These are phyloP conservation scores for Trichogramma evanescens DNA, from an alignment of 2,888 invertebrate species.

Conservation along the genomic window DNA sequence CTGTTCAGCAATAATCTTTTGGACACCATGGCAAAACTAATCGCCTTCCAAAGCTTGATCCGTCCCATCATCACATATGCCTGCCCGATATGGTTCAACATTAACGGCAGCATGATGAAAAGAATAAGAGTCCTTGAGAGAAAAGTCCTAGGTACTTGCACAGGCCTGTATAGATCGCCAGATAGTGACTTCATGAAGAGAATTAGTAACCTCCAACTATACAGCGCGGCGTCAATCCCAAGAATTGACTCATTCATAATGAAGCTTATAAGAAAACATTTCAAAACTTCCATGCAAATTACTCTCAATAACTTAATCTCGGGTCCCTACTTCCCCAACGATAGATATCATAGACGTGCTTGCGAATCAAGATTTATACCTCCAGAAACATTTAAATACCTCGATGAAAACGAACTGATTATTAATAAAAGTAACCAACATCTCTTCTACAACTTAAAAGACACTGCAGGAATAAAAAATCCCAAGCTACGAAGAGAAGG, in stretches of 20 bases:
- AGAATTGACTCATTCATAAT: conserved; percentile 14
- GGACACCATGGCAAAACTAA: conserved; percentile 8
- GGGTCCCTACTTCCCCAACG: background rate
- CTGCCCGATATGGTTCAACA: conserved; percentile 16
- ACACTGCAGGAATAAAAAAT: too few species aligned
- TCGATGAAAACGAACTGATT: background rate
- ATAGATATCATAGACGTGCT: background rate
- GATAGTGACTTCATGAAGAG: conserved; percentile 4
- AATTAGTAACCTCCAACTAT: conserved; percentile 8
- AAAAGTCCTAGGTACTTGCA: conserved; percentile 16
- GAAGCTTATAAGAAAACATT: conserved; percentile 12
- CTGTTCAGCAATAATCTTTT: conserved; percentile 22
- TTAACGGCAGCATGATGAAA: conserved; percentile 9
- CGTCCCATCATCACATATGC: conserved; percentile 23
- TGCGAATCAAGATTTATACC: conserved; percentile 8
- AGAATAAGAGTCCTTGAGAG: conserved; percentile 14
- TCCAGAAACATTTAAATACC: conserved; percentile 13
- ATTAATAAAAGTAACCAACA: too few species aligned
- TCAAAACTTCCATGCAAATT: background rate
- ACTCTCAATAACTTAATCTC: conserved; percentile 6
- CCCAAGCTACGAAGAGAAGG: too few species aligned
- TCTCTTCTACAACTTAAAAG: too few species aligned
- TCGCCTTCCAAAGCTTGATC: conserved; percentile 16
- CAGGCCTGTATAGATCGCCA: background rate
- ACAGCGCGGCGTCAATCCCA: conserved; percentile 6